Evolutionary conservation across 2,797 vertebrate species (phyloP), one percentile per base, ranked within the genome.

Genomic region (Antrozous pallidus): DNA sequence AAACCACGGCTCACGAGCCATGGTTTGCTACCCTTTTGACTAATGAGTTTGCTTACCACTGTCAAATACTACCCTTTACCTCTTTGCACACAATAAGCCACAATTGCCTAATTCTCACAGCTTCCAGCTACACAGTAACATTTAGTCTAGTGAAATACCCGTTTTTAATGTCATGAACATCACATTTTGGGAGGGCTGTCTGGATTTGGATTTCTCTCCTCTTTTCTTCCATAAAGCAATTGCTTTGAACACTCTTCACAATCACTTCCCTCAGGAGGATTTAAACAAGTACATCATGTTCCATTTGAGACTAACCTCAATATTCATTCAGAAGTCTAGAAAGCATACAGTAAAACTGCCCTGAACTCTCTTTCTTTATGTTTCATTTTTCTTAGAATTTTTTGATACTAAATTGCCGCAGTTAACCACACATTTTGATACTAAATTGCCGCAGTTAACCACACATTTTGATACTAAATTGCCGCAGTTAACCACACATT

Each of bases 361-460:
- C 42, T 61, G 58, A 90, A 78, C 31, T 80, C 54, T 70, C 61
- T 71, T 65, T 22, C 61, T 91, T 56, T 82, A 67, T 63, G 16
- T 78, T 84, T 58, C 90, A 77, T 58, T 71, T 94, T 88, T 81
- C 78, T 88, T 73, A 63, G 65, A n/a, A 22, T 12, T 81, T 12
- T 45, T 63, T 58, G 8, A 74, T 84, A 16, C 56, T 51, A 81
- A 95, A 80, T 71, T 13, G 3, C 28, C 49, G 13, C 28, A 63
- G 87, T 81, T 81, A 91, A 61, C 42, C 26, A 96, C 87, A 91
- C 90, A 73, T 75, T 16, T 49, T 74, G 47, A 74, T 84, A 16
- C 56, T 51, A 81, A 95, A 80, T 71, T 13, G 3, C 28, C 49
- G 13, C 28, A 63, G 87, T 81, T 81, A 91, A 61, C 42, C 26